phyloP scores from a whole-genome alignment of 2,888 invertebrate species.

The Lamellibrachia columna region DNA sequence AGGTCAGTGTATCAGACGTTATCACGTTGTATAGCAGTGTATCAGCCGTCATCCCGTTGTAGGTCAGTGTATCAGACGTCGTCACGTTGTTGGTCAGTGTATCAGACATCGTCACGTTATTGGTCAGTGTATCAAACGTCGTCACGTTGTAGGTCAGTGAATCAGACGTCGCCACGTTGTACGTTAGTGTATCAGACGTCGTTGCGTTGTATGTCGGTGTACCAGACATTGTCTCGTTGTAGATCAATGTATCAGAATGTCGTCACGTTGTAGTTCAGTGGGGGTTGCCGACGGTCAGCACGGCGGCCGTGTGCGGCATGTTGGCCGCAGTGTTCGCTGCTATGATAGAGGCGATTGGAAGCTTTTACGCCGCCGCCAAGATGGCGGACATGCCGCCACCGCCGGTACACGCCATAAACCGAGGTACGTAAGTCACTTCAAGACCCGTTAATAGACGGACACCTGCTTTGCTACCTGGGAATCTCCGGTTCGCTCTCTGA shows the following conservation, averaged over 20 bases:
- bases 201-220: too few species aligned
- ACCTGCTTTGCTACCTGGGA: too few species aligned
- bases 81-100: too few species aligned
- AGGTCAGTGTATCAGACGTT: too few species aligned
- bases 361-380: slow-evolving; percentile 87
- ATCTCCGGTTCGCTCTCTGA: too few species aligned
- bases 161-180: background rate
- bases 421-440: slow-evolving; percentile 62
- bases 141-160: too few species aligned
- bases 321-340: slow-evolving; percentile 58
- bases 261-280: slow-evolving; percentile 52
- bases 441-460: background rate
- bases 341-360: slow-evolving; percentile 73
- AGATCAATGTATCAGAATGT: background rate
- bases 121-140: too few species aligned
- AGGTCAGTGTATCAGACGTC: too few species aligned
- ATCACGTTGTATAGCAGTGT: too few species aligned
- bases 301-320: slow-evolving; percentile 59
- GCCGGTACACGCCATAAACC: slow-evolving; percentile 86
- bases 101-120: too few species aligned
- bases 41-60: too few species aligned
- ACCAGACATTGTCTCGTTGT: background rate
- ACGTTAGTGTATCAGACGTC: too few species aligned
- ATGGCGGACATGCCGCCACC: slow-evolving; percentile 80
- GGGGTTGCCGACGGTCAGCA: slow-evolving; percentile 61